These are phyloP conservation scores for Capitulum mitella DNA, from an alignment of 2,888 invertebrate species.

Conservation along the genomic window DNA sequence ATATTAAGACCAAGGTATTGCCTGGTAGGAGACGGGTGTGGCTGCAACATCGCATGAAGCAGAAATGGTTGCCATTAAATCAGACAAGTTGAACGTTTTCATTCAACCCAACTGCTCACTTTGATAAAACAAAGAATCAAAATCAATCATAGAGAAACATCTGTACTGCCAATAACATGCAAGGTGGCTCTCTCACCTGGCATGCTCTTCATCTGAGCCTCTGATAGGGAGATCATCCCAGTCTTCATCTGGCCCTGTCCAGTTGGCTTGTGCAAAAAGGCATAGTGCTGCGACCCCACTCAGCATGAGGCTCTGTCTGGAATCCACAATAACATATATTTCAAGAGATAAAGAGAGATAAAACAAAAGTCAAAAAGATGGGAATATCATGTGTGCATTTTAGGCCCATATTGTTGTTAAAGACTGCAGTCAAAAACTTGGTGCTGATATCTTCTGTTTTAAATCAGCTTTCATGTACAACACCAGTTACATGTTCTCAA, in stretches of 20 bases:
- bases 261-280: constrained; percentile 9
- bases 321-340: background rate
- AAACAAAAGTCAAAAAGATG: background rate
- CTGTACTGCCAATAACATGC: background rate
- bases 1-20: background rate
- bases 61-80: background rate
- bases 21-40: background rate
- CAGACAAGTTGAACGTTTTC: background rate
- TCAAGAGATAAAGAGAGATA: no score
- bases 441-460: background rate
- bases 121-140: background rate
- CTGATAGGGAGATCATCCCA: background rate
- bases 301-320: background rate
- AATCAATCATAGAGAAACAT: background rate
- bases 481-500: no score
- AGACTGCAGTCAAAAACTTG: background rate
- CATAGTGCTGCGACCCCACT: background rate
- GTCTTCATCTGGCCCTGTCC: background rate
- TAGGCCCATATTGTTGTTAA: no score
- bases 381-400: background rate
- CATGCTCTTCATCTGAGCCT: background rate
- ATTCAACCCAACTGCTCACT: background rate
- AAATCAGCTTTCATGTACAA: background rate
- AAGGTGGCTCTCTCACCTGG: background rate
- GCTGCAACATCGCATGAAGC: background rate